Base-by-base conservation (phyloP, 2,888 invertebrate species). In the Helobdella robusta region DNA sequence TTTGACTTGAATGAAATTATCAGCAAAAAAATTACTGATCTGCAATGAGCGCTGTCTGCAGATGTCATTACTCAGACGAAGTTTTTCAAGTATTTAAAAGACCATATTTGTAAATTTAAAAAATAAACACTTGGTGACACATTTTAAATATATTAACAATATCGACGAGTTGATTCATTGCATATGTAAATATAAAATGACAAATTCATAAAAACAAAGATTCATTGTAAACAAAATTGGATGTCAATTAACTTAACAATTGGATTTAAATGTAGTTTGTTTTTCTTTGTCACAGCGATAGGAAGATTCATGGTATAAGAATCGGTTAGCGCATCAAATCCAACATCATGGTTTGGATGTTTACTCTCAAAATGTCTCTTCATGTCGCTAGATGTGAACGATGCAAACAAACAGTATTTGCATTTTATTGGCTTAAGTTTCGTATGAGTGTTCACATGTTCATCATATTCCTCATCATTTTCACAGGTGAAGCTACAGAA, bases 301-400 rank as follows among this genome's bases (percentile, higher is more conserved):
- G 25, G 32, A 8, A 64, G 30, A 6, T 20, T 46, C 64, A 67
- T 67, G 46, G 66, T 67, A 50, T 67, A 67, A 28, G 66, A 59
- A 8, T 59, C 34, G n/a, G 30, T 46, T 0, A 67, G 28, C 23
- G 28, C 28, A 3, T 35, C 15, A 34, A 64, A 65, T 18, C 23
- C 35, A n/a, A 46, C 60, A 18, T 23, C 34, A 34, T 46, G 48
- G 20, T 56, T 36, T 30, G 58, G 59, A 40, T 67, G 67, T 1
- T 25, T 28, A 4, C n/a, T 44, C 18, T 20, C 18, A 20, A 40
- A 25, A 28, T 67, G 67, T 8, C 28, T 18, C n/a, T 59, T 32
- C 46, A 67, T 36, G 11, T 67, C 60, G 23, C 11, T 23, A 11
- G 59, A 30, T 11, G 35, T 40, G 25, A 67, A 67, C 15, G 64